These are phyloP conservation scores for Staurois parvus DNA, from an alignment of 2,797 vertebrate genomes.

Conservation along the genomic window DNA sequence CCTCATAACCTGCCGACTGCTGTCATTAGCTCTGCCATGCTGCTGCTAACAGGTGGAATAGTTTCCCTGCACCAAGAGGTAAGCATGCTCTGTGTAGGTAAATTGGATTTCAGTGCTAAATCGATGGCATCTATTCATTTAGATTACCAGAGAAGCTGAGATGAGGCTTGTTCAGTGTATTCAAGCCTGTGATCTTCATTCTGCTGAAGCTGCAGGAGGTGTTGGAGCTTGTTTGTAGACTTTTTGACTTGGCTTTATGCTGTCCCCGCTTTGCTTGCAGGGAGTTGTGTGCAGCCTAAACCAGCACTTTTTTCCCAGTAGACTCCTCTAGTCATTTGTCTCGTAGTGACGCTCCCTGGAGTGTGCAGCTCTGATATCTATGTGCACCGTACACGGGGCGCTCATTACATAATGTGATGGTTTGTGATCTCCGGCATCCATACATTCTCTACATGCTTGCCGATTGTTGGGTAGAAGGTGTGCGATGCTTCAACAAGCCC, in stretches of 20 bases:
- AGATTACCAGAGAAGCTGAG: neutral
- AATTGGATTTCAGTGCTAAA: neutral
- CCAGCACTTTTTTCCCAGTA: too few relatives aligned
- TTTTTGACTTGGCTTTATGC: too few relatives aligned
- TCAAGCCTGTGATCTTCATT: neutral
- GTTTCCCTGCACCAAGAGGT: neutral
- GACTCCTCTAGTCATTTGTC: too few relatives aligned
- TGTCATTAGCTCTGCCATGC: neutral
- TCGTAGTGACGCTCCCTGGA: too few relatives aligned
- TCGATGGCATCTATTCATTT: too few relatives aligned
- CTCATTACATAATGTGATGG: neutral
- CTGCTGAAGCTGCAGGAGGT: neutral
- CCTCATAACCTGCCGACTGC: conserved; percentile 21
- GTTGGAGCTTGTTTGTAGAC: too few relatives aligned
- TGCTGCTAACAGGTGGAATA: conserved; percentile 3
- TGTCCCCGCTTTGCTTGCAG: too few relatives aligned
- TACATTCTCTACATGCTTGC: conserved; percentile 37
- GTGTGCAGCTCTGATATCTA: too few relatives aligned
- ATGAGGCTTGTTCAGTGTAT: neutral
- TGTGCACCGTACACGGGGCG: too few relatives aligned
- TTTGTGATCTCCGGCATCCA: neutral
- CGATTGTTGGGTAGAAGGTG: neutral
- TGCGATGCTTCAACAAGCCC: conserved; percentile 21
- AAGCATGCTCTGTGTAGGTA: neutral
- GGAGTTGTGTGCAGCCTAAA: too few relatives aligned